Percentiles rank a stretch among this genome's conserved stretches.
These are phyloP conservation scores for Bathynomus jamesi DNA, from an alignment of 1,140 invertebrate species.

Conservation along the genomic window DNA sequence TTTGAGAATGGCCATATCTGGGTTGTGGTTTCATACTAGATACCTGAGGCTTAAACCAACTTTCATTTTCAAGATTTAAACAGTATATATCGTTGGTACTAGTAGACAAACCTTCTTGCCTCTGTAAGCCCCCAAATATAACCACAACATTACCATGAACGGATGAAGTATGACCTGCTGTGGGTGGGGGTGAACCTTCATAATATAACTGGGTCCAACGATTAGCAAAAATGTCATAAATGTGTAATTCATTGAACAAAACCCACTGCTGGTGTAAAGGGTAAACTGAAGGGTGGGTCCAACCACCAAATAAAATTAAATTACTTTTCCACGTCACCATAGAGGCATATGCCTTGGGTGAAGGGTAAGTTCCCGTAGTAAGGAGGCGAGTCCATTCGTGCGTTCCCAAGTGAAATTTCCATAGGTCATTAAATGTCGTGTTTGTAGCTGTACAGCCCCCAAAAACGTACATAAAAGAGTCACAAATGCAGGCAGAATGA, in stretches of 20 bases:
- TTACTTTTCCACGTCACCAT: conserved; percentile 76
- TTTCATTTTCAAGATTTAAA: conserved; percentile 65
- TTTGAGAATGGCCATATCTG: conserved; percentile 84
- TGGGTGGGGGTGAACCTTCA: conserved; percentile 56
- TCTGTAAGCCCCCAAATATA: conserved; percentile 73
- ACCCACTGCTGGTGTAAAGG: conserved; percentile 77
- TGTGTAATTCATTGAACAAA: conserved; percentile 86
- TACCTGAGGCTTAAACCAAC: conserved; percentile 57
- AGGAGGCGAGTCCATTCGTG: conserved; percentile 53
- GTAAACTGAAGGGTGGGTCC: conserved; percentile 86
- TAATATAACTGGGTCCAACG: conserved; percentile 57
- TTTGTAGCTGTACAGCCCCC: conserved; percentile 89
- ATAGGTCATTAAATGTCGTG: conserved; percentile 95
- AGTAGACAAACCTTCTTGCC: conserved; percentile 33
- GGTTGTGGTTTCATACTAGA: conserved; percentile 62
- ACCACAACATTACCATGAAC: conserved; percentile 80
- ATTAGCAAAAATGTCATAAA: conserved; percentile 74
- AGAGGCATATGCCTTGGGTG: conserved; percentile 88
- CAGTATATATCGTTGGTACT: conserved; percentile 81
- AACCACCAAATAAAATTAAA: conserved; percentile 87
- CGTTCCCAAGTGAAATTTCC: conserved; percentile 70
- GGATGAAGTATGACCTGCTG: conserved; percentile 83
- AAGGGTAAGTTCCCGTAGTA: conserved; percentile 81
- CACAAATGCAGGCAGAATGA: conserved; percentile 62
- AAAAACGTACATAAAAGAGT: conserved; percentile 82